Evolutionary conservation across 2,888 invertebrate genomes (phyloP).

Genomic region (Drosophila mayaguana): DNA sequence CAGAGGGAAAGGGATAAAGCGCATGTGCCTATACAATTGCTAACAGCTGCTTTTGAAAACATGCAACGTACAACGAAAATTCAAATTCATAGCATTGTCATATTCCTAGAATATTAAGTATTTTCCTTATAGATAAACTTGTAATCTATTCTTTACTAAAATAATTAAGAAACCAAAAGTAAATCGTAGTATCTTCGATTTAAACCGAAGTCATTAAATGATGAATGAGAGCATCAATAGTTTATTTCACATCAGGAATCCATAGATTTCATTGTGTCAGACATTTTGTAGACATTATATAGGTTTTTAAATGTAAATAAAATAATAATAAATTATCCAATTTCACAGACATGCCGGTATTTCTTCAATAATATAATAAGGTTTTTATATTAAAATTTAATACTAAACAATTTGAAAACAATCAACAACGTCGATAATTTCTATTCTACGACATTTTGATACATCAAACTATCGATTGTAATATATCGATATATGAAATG

Average conservation of each 20-base stretch:
- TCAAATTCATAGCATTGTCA: neutral
- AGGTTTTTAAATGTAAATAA: neutral
- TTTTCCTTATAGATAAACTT: neutral
- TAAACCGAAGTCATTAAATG: too few relatives aligned
- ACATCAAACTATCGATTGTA: neutral
- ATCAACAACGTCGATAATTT: neutral
- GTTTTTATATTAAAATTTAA: neutral
- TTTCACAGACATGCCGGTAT: neutral
- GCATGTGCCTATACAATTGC: conserved; percentile 59
- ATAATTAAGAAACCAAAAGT: too few relatives aligned
- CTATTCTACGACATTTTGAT: neutral
- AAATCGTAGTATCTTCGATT: too few relatives aligned
- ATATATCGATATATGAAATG: neutral
- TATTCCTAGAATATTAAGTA: neutral
- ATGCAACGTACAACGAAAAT: neutral
- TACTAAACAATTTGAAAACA: neutral
- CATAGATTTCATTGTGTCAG: neutral
- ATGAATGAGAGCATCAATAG: neutral
- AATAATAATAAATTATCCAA: neutral
- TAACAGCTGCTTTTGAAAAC: conserved; percentile 35
- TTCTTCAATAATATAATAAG: neutral
- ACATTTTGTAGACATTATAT: neutral
- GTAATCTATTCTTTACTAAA: neutral
- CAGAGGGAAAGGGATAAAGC: conserved; percentile 20
- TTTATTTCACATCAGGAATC: neutral